These are phyloP conservation scores for Gambusia affinis DNA, from an alignment of 2,113 vertebrate genomes.

Conservation along the genomic window DNA sequence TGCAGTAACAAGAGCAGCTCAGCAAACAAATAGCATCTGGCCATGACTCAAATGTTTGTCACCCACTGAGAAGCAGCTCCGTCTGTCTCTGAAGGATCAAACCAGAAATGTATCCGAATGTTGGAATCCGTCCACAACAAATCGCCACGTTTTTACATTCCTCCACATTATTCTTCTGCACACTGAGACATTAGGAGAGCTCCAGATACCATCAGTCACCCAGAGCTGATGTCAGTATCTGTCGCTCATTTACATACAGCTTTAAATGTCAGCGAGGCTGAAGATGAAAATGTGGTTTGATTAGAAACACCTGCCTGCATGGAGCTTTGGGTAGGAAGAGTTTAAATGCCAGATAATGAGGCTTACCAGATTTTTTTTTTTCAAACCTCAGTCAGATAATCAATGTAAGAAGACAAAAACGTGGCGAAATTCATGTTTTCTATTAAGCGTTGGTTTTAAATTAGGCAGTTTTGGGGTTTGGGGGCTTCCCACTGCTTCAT, in stretches of 20 bases:
- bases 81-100: conserved; percentile 67
- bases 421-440: not conserved
- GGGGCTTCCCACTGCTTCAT: not conserved
- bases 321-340: conserved; percentile 8
- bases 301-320: conserved; percentile 6
- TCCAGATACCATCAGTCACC: conserved; percentile 11
- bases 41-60: conserved; percentile 74
- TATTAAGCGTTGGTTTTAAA: not conserved
- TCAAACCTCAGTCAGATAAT: not conserved
- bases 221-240: not conserved
- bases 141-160: conserved; percentile 14
- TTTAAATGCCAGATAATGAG: not conserved
- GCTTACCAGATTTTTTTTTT: not conserved
- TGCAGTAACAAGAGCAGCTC: conserved; percentile 46
- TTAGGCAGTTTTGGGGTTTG: not conserved
- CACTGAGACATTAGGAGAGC: not conserved
- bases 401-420: not conserved
- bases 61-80: conserved; percentile 66
- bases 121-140: conserved; percentile 44
- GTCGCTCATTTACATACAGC: conserved; percentile 12
- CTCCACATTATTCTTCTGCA: conserved; percentile 8
- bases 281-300: conserved; percentile 18
- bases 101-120: conserved; percentile 38
- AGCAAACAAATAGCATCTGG: conserved; percentile 69
- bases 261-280: conserved; percentile 10